Base-by-base conservation (phyloP, 2,113 vertebrate species). In the Ophthalmolycus amberensis region DNA sequence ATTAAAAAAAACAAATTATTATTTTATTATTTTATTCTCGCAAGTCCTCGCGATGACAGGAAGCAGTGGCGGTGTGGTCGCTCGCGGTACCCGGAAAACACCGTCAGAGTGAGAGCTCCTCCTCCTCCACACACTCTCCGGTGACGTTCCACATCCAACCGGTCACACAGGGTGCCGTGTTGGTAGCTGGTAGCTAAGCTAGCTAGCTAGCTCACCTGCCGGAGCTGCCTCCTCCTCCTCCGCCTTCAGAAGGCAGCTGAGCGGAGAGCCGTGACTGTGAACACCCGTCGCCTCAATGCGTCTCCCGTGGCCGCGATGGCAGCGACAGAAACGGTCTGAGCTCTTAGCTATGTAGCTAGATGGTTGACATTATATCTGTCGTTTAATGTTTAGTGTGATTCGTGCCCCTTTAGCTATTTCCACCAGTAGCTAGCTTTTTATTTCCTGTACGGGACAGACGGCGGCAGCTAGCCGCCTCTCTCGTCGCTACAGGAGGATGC, bases 401-500 rank as follows among this genome's bases (percentile, higher is more conserved):
- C 72, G 85, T 84, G 74, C 54, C 59, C 52, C 50, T 40, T 62
- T 71, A 76, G 87, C 84, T 72, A 20, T 77, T 68, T 60, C 56
- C 82, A 75, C 72, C 89, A 66, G 83, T 84, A 83, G 88, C 85
- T 85, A 82, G 84, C 71, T 48, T 77, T 71, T 58, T 46, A 5
- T 63, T 54, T 63, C 66, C 69, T 90, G 72, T 74, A 76, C 83
- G 82, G 86, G 90, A 88, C 90, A 85, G 81, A 87, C 90, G 78
- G 87, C 81, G 80, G 84, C 82, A 79, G 89, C 85, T 87, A 80
- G 88, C 83, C 82, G 73, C 64, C 75, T 83, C 85, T 88, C 77
- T 90, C 85, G 83, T 82, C 85, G 77, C 88, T 85, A 42, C 91
- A 82, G 92, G 90, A 92, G 83, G 90, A 95, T 95, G 94, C 90